A percentile compares a stretch with the other conserved stretches of the same genome.
Evolutionary conservation across 35 echinoderm and acorn worm genomes (phyloP).

Genomic region (Ophioderma brevispina): DNA sequence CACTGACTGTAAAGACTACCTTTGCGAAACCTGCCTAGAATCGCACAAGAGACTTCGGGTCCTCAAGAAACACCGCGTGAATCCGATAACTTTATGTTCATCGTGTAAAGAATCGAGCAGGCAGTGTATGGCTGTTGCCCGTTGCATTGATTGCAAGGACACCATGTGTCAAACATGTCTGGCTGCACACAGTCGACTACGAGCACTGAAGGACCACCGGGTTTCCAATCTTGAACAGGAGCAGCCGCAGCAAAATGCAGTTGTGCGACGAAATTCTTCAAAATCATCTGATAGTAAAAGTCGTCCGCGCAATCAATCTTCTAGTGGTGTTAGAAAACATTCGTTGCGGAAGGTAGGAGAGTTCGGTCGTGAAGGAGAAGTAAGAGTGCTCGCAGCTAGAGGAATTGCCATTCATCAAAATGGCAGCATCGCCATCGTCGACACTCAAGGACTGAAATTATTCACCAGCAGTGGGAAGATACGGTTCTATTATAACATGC

Average conservation of each 20-base stretch:
- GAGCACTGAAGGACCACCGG: background rate
- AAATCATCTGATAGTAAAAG: background rate
- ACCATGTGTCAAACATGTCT: background rate
- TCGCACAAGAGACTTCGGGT: slow-evolving; percentile 8
- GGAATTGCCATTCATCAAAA: background rate
- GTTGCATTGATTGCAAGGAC: background rate
- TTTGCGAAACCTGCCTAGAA: background rate
- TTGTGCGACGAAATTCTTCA: background rate
- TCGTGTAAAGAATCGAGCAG: background rate
- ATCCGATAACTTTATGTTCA: background rate
- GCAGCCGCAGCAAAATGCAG: background rate
- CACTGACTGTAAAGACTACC: background rate
- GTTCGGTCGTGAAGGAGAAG: background rate
- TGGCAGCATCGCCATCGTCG: background rate
- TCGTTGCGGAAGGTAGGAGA: background rate
- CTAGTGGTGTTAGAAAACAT: background rate
- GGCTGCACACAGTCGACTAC: background rate
- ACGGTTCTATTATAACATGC: background rate
- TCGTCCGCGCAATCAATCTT: background rate
- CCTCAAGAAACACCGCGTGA: background rate
- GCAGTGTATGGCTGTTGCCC: background rate
- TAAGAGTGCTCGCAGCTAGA: background rate
- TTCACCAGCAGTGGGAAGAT: background rate
- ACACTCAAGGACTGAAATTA: background rate
- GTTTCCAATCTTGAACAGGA: background rate